A percentile compares a stretch with the other conserved stretches of the same genome.
Evolutionary conservation across 2,113 vertebrate species (phyloP).

Genomic region (Athene noctua): DNA sequence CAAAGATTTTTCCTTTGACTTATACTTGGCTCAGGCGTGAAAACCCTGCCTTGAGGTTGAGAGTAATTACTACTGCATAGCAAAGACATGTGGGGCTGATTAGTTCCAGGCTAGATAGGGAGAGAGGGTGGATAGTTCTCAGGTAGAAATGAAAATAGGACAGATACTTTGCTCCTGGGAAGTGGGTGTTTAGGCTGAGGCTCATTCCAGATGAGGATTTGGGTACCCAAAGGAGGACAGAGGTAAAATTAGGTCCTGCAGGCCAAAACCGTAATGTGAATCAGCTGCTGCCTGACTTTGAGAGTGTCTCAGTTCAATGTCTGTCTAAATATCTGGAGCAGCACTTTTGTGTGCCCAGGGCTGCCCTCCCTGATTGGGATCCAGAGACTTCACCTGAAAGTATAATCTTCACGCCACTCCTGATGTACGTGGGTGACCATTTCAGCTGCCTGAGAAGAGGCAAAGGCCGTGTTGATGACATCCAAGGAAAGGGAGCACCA

Average conservation of each 20-base stretch:
- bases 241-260: not conserved
- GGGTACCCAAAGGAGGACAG: not conserved
- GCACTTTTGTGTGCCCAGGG: not conserved
- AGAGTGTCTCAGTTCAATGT: not conserved
- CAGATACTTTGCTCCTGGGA: not conserved
- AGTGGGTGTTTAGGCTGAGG: not conserved
- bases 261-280: not conserved
- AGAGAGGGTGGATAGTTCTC: not conserved
- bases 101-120: not conserved
- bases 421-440: not conserved
- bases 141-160: not conserved
- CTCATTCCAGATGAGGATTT: not conserved
- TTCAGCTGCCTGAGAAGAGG: not conserved
- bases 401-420: not conserved
- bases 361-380: not conserved
- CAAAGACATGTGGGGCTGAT: conserved; percentile 15
- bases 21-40: not conserved
- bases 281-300: not conserved
- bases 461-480: not conserved
- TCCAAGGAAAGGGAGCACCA: not conserved
- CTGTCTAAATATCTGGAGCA: not conserved
- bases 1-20: not conserved
- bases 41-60: not conserved
- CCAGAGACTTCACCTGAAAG: not conserved
- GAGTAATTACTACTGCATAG: not conserved